These are phyloP conservation scores for Drosophila buzzatii DNA, from an alignment of 2,888 invertebrate genomes.

Conservation along the genomic window DNA sequence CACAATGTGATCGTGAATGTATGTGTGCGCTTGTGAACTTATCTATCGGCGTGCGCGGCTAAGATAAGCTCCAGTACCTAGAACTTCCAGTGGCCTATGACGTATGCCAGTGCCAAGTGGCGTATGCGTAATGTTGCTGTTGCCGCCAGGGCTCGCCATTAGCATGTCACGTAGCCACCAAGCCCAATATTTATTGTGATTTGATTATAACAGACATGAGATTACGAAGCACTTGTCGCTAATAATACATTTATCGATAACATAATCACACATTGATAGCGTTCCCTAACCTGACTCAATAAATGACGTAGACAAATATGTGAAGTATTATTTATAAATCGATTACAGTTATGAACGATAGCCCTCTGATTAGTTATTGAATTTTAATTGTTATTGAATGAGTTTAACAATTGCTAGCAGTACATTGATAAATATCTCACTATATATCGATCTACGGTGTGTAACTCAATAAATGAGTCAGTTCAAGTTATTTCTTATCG, in stretches of 20 bases:
- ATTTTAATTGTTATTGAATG: no score
- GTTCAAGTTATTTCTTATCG: background rate
- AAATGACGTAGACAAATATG: background rate
- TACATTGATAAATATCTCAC: no score
- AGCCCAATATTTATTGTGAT: background rate
- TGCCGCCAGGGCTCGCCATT: background rate
- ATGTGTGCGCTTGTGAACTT: constrained; percentile 24
- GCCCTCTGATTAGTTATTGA: no score
- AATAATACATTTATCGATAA: background rate
- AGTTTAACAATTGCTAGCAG: no score
- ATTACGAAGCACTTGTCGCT: background rate
- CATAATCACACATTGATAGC: background rate
- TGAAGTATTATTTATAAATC: background rate
- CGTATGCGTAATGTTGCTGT: constrained; percentile 45
- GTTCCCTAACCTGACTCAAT: constrained; percentile 2
- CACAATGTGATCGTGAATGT: constrained; percentile 24
- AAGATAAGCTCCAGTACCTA: constrained; percentile 50
- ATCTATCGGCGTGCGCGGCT: constrained; percentile 55
- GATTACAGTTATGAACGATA: background rate
- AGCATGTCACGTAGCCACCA: background rate
- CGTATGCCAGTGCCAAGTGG: constrained; percentile 42
- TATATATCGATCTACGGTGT: no score
- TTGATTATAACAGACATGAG: background rate
- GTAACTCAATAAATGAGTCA: no score
- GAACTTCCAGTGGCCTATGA: constrained; percentile 50